Conservation (phyloP, 2,113 vertebrate genomes). For the Bos indicus region DNA sequence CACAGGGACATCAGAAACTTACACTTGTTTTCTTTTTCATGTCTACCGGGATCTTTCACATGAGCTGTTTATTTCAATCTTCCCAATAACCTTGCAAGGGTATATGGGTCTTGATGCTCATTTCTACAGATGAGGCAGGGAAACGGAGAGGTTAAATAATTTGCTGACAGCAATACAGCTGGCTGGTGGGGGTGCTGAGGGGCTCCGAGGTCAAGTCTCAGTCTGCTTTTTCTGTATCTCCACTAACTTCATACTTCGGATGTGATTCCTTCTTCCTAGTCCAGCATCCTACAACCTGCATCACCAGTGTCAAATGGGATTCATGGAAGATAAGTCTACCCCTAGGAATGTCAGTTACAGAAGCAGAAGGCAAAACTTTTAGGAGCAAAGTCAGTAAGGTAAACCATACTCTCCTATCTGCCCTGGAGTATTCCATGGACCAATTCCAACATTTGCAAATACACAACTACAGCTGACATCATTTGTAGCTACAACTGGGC, state of each 20-base stretch:
- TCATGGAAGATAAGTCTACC: neutral
- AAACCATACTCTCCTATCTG: neutral
- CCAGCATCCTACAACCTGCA: neutral
- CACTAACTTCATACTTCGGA: neutral
- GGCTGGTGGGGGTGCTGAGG: neutral
- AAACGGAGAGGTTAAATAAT: neutral
- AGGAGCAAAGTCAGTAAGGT: neutral
- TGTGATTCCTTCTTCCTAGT: neutral
- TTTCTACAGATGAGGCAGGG: neutral
- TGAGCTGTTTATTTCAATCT: neutral
- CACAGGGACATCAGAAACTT: too few relatives aligned
- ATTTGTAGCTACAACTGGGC: neutral
- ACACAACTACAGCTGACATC: rapidly evolving
- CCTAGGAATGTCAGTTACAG: neutral
- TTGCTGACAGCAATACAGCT: neutral
- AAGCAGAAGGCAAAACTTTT: neutral
- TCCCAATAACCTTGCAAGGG: neutral
- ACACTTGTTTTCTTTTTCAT: neutral
- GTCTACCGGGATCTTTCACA: neutral
- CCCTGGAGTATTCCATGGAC: neutral
- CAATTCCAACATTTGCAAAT: too few relatives aligned
- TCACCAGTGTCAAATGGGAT: too few relatives aligned
- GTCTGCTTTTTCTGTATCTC: neutral
- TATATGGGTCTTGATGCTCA: neutral
- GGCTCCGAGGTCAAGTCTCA: neutral